Evolutionary conservation across 2,888 invertebrate genomes (phyloP).

Genomic region (Atethmia centrago): DNA sequence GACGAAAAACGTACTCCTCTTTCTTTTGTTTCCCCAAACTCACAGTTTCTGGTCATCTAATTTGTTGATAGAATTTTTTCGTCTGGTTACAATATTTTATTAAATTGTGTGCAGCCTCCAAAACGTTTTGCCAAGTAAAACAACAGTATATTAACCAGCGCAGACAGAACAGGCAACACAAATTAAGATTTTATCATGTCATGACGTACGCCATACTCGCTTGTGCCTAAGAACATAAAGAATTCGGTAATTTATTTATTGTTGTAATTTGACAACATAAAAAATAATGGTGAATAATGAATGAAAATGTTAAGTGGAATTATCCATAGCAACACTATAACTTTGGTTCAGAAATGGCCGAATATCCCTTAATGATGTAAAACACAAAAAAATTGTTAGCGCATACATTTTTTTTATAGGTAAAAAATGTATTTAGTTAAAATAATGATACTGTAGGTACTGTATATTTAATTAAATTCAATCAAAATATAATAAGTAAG

Average conservation of each 20-base stretch:
- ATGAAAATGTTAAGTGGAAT: not conserved
- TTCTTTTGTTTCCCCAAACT: not conserved
- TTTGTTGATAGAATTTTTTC: conserved; percentile 5
- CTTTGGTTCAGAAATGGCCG: not conserved
- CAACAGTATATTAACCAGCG: conserved; percentile 69
- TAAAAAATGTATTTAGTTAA: not conserved
- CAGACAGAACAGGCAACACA: conserved; percentile 75
- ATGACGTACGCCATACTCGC: conserved; percentile 69
- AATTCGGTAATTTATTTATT: conserved; percentile 66
- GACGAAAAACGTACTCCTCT: not conserved
- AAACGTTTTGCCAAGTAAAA: conserved; percentile 65
- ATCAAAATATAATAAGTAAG: not conserved
- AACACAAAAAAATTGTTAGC: too few relatives aligned
- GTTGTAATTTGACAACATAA: conserved; percentile 30
- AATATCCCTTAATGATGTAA: too few relatives aligned
- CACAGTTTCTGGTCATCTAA: not conserved
- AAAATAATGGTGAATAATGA: not conserved
- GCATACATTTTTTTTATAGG: too few relatives aligned
- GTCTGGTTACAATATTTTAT: conserved; percentile 47
- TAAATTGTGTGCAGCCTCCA: conserved; percentile 60
- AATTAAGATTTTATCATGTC: conserved; percentile 85
- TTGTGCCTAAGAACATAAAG: conserved; percentile 68
- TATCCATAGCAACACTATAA: not conserved
- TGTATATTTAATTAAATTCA: not conserved
- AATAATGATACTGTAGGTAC: not conserved